Conservation (phyloP, 1,140 invertebrate genomes). For the Papilio polytes region DNA sequence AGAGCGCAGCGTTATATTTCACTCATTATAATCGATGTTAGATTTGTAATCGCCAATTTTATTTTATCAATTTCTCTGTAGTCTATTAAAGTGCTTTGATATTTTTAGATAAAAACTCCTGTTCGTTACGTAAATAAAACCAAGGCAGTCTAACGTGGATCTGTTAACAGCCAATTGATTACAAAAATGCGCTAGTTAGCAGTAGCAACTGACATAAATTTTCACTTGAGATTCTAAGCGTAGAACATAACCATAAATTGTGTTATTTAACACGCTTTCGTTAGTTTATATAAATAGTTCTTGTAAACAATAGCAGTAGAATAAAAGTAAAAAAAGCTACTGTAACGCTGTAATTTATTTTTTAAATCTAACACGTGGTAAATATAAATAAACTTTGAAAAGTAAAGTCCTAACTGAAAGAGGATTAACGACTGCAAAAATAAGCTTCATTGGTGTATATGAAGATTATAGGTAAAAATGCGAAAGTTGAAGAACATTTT, state of each 20-base stretch:
- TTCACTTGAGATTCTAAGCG: conserved; percentile 6
- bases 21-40: not conserved
- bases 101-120: conserved; percentile 1
- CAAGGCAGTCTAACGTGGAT: not conserved
- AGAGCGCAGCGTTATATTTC: not conserved
- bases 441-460: not conserved
- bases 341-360: not conserved
- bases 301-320: not conserved
- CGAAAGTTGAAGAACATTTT: not conserved
- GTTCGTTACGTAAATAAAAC: not conserved
- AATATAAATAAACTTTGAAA: not conserved
- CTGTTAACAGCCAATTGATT: not conserved
- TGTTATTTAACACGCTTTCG: not conserved
- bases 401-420: not conserved
- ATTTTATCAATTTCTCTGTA: not conserved
- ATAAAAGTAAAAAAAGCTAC: not conserved
- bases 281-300: not conserved
- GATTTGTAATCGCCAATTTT: no score
- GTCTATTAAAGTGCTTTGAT: not conserved
- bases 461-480: not conserved
- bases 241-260: not conserved
- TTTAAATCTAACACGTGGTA: not conserved
- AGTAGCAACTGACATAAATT: not conserved
- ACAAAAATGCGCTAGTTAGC: conserved; percentile 13
- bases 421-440: conserved; percentile 7